A percentile compares a stretch with the other conserved stretches of the same genome.
Conservation (phyloP, 2,113 vertebrate genomes). For the Haliaeetus leucogaster region DNA sequence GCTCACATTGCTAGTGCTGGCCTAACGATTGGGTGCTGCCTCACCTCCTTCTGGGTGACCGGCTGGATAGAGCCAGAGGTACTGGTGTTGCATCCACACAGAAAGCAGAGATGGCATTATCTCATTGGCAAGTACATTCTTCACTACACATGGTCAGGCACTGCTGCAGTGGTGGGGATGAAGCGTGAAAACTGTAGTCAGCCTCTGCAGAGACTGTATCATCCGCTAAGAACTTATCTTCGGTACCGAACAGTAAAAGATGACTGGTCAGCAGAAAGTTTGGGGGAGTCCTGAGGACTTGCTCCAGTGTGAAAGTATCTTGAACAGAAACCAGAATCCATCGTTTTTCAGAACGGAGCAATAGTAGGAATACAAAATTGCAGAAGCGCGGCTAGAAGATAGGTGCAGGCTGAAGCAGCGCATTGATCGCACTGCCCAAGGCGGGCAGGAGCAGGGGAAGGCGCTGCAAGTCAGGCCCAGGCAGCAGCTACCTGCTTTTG, state of each 20-base stretch:
- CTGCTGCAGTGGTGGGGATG: not conserved
- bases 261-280: not conserved
- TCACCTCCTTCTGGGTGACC: not conserved
- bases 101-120: not conserved
- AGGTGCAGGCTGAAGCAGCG: not conserved
- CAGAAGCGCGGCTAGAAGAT: not conserved
- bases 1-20: not conserved
- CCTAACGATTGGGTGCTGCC: not conserved
- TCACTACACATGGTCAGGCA: not conserved
- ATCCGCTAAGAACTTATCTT: not conserved
- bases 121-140: not conserved
- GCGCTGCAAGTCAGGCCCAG: too few relatives aligned
- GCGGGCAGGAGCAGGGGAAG: not conserved
- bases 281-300: not conserved
- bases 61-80: not conserved
- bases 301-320: not conserved
- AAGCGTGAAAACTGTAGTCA: not conserved
- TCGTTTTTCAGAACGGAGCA: not conserved
- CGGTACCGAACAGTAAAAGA: not conserved
- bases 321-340: not conserved
- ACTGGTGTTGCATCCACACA: not conserved
- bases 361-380: not conserved
- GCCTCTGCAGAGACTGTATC: not conserved
- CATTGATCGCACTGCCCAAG: not conserved
- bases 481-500: not conserved